phyloP scores from a whole-genome alignment of 2,113 vertebrate genomes.

The Bubo scandiacus region DNA sequence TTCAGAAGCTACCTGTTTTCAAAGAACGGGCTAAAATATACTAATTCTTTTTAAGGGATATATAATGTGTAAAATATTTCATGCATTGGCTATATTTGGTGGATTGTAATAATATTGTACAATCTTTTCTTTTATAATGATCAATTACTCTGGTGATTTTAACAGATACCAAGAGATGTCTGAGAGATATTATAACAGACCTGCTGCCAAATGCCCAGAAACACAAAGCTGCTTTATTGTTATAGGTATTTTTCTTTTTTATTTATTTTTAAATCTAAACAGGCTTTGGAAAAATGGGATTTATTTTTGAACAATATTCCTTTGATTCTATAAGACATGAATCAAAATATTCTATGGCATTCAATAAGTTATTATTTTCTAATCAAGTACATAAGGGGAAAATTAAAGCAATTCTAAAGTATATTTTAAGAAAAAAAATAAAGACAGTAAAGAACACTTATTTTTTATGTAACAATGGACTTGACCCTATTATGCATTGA shows the following conservation, averaged over 20 bases:
- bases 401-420: slow-evolving; percentile 30
- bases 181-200: not conserved
- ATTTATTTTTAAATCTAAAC: slow-evolving; percentile 19
- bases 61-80: slow-evolving; percentile 31
- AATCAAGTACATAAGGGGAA: not conserved
- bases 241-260: slow-evolving; percentile 5
- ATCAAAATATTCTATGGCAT: not conserved
- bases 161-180: not conserved
- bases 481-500: not conserved
- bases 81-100: slow-evolving; percentile 23
- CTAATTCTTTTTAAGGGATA: slow-evolving; percentile 3
- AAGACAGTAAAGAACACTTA: not conserved
- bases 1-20: slow-evolving; percentile 28
- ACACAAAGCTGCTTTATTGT: slow-evolving; percentile 24
- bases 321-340: not conserved
- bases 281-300: slow-evolving; percentile 4
- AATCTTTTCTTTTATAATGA: slow-evolving; percentile 26
- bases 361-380: slow-evolving; percentile 45
- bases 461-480: slow-evolving; percentile 27
- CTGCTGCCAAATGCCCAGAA: slow-evolving; percentile 23
- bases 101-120: slow-evolving; percentile 10
- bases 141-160: not conserved
- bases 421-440: slow-evolving; percentile 42
- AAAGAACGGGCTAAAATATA: slow-evolving; percentile 1
- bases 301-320: slow-evolving; percentile 49